These are phyloP conservation scores for Lomographa bimaculata DNA, from an alignment of 2,888 invertebrate genomes.

Conservation along the genomic window DNA sequence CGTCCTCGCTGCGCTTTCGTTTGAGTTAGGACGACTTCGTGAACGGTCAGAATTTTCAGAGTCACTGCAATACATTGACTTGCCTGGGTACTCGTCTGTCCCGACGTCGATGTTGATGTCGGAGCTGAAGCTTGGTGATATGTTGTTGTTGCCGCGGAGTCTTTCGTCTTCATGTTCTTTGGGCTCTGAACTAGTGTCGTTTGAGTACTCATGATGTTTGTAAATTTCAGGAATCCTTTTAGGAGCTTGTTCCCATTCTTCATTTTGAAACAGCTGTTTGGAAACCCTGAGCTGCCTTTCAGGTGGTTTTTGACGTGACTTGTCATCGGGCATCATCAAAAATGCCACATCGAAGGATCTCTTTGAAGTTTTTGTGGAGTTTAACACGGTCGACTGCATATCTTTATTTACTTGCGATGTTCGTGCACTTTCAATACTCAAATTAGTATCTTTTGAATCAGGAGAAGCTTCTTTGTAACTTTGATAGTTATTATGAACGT, in stretches of 20 bases:
- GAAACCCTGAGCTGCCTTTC: slow-evolving; percentile 81
- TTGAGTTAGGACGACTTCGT: slow-evolving; percentile 78
- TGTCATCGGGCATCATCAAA: slow-evolving; percentile 94
- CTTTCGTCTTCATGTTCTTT: slow-evolving; percentile 74
- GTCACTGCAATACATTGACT: slow-evolving; percentile 75
- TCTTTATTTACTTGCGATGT: slow-evolving; percentile 70
- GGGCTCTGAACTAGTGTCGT: slow-evolving; percentile 60
- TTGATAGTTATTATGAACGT: slow-evolving; percentile 83
- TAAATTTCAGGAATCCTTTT: slow-evolving; percentile 71
- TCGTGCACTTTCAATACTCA: slow-evolving; percentile 76
- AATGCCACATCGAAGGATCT: slow-evolving; percentile 96
- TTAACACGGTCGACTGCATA: slow-evolving; percentile 63
- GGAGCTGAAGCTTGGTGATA: slow-evolving; percentile 75
- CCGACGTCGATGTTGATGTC: slow-evolving; percentile 80
- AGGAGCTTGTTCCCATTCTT: slow-evolving; percentile 72
- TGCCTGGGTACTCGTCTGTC: slow-evolving; percentile 77
- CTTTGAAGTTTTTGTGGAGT: slow-evolving; percentile 82
- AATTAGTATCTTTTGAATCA: slow-evolving; percentile 73
- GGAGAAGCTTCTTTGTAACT: slow-evolving; percentile 76
- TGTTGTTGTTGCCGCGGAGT: slow-evolving; percentile 69
- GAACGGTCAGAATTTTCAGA: slow-evolving; percentile 78
- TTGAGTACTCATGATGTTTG: slow-evolving; percentile 70
- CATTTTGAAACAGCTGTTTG: slow-evolving; percentile 75
- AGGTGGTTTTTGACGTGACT: slow-evolving; percentile 86
- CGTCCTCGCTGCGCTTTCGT: slow-evolving; percentile 80